Base-by-base conservation (phyloP, 2,888 invertebrate species). In the Luffia ferchaultella region DNA sequence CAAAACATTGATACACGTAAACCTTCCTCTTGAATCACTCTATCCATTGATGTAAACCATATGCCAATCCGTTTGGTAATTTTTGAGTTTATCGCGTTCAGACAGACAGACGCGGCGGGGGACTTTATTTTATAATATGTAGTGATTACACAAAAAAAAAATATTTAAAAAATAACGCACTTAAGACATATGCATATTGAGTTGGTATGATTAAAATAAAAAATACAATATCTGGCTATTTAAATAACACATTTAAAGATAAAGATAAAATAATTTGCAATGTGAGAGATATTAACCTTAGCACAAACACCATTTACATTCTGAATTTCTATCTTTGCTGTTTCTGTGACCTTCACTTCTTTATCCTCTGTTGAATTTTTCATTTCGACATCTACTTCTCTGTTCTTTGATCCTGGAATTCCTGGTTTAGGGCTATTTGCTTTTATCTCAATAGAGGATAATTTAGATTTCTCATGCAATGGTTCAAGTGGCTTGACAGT, bases 251-350 rank as follows among this genome's bases (percentile, higher is more conserved):
- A 30, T 30, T 30, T 30, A 30, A n/a, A n/a, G n/a, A n/a, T n/a
- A n/a, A n/a, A n/a, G n/a, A n/a, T n/a, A n/a, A n/a, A n/a, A n/a
- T n/a, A n/a, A n/a, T n/a, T n/a, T n/a, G n/a, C n/a, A n/a, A 30
- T 30, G 30, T 30, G 12, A 3, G 12, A 7, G 30, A 30, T 12
- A 45, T 58, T 64, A n/a, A 75, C 77, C 73, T 79, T 82, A 49
- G 58, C 50, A 50, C 79, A 59, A 61, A 82, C 80, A 53, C 82
- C 82, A 65, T 82, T 82, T 53, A 79, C 60, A 16, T 79, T 65
- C 51, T 66, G 67, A 45, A 62, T 54, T 55, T 64, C 70, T 1
- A 57, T 52, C 51, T 71, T 68, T 20, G 58, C 54, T 59, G 69
- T 76, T 41, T 66, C 63, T 9, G 49, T 61, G 63, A 41, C 54